Percentiles rank a stretch among this genome's conserved stretches.
Conservation (phyloP, 2,797 vertebrate species). For the Chaetophractus vellerosus region DNA sequence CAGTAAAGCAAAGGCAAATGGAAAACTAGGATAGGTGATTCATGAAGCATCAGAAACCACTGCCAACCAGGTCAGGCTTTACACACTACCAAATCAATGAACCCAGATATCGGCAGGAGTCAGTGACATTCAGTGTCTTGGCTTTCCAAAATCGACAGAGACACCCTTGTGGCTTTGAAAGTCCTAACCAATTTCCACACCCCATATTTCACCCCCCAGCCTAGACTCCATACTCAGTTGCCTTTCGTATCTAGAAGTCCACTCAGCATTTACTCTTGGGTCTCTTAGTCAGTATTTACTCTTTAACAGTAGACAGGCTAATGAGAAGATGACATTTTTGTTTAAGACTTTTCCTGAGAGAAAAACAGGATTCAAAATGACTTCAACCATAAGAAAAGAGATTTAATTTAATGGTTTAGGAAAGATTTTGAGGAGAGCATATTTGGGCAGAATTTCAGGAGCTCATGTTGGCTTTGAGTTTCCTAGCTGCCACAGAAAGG, state of each 20-base stretch:
- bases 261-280: not conserved
- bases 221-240: not conserved
- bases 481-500: not conserved
- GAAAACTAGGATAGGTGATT: not conserved
- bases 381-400: not conserved
- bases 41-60: not conserved
- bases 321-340: not conserved
- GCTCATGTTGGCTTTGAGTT: not conserved
- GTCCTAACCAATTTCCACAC: fast-evolving
- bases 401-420: not conserved
- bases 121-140: not conserved
- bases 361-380: not conserved
- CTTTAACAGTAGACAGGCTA: not conserved
- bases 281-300: not conserved
- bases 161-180: not conserved
- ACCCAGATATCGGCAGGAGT: not conserved
- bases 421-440: slow-evolving; percentile 6
- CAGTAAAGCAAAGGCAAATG: not conserved
- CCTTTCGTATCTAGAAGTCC: not conserved
- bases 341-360: slow-evolving; percentile 13
- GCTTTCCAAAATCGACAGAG: not conserved
- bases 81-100: not conserved
- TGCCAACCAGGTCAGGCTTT: not conserved
- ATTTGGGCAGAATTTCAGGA: not conserved
- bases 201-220: not conserved